These are phyloP conservation scores for Dendroctonus valens DNA, from an alignment of 1,140 invertebrate species.

Conservation along the genomic window DNA sequence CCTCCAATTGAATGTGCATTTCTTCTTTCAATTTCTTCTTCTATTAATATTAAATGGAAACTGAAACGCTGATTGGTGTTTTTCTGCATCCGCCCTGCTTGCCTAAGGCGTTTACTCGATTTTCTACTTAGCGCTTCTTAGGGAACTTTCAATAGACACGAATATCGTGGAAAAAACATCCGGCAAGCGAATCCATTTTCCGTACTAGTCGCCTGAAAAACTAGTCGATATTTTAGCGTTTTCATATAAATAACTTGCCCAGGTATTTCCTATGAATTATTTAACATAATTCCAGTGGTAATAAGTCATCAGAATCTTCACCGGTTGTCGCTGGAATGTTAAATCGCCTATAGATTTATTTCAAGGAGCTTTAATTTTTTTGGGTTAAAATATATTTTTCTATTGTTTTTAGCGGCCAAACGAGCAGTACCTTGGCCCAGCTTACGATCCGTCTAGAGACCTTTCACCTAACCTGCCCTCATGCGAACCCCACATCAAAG, in stretches of 20 bases:
- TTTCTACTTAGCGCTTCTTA: neutral
- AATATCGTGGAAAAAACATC: conserved; percentile 2
- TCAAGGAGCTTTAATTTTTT: neutral
- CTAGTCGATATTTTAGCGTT: conserved; percentile 16
- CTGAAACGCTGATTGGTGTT: no score
- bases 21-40: no score
- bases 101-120: conserved; percentile 10
- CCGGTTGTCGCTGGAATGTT: neutral
- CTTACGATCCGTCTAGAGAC: conserved; percentile 68
- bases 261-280: conserved; percentile 7
- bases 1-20: no score
- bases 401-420: conserved; percentile 57
- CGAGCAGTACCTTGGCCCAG: conserved; percentile 62
- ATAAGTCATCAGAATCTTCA: conserved; percentile 1
- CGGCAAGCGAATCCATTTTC: neutral
- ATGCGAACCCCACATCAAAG: conserved; percentile 57
- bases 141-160: neutral
- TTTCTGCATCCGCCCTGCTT: neutral
- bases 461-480: conserved; percentile 69
- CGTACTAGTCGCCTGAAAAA: conserved; percentile 7
- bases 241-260: conserved; percentile 6
- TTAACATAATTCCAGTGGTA: conserved; percentile 6
- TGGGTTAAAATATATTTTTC: neutral
- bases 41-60: no score
- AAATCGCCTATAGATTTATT: neutral